Conservation (phyloP, 2,113 vertebrate species). For the Paramormyrops kingsleyae region DNA sequence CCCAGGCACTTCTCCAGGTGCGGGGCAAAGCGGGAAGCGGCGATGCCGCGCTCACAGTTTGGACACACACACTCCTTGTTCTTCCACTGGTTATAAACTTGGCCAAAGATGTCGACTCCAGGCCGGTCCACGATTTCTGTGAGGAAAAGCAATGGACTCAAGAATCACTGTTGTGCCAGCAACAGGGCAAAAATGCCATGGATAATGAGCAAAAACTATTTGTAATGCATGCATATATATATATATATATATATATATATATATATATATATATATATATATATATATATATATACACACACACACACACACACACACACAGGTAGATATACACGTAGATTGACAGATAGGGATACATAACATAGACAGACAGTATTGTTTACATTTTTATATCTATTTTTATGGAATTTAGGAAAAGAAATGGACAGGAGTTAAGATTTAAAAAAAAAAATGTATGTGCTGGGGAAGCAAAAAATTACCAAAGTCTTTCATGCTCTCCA, state of each 20-base stretch:
- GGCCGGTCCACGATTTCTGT: slow-evolving; percentile 95
- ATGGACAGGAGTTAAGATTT: background rate
- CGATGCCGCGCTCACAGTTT: slow-evolving; percentile 92
- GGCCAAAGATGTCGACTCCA: slow-evolving; percentile 92
- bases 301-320: no score
- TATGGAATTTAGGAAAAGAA: background rate
- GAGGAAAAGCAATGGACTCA: background rate
- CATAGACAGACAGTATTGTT: no score
- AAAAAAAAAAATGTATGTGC: background rate
- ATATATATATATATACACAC: no score
- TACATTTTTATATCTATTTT: no score
- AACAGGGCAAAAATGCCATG: background rate
- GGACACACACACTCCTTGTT: slow-evolving; percentile 97
- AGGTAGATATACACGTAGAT: no score
- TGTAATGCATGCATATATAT: background rate
- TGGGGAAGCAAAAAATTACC: slow-evolving; percentile 56
- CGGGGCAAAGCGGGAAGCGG: slow-evolving; percentile 90
- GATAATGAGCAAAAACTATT: background rate
- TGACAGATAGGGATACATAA: no score
- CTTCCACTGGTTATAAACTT: slow-evolving; percentile 98
- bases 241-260: no score
- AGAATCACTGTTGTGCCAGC: background rate
- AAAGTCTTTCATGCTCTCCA: slow-evolving; percentile 94
- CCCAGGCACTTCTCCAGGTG: slow-evolving; percentile 95
- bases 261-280: no score